phyloP scores from a whole-genome alignment of 2,797 vertebrate genomes.

The Valencia hispanica region DNA sequence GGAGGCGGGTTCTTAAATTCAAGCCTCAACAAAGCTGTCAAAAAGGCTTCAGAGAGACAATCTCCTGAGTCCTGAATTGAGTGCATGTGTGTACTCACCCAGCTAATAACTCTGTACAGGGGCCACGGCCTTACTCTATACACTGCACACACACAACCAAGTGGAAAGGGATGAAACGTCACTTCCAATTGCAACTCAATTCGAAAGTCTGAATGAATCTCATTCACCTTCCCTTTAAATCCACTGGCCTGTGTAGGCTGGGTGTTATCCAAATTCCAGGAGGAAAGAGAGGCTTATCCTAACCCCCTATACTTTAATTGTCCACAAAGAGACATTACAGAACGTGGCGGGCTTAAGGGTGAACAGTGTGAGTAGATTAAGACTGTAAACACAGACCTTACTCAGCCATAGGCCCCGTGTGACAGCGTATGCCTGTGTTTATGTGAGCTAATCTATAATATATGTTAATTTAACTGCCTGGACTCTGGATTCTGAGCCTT shows the following conservation, averaged over 20 bases:
- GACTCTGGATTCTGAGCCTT: constrained; percentile 59
- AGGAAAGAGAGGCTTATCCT: constrained; percentile 64
- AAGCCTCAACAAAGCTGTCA: constrained; percentile 70
- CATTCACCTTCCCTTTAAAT: constrained; percentile 52
- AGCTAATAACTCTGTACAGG: constrained; percentile 81
- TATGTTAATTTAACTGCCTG: constrained; percentile 53
- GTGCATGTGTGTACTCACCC: constrained; percentile 81
- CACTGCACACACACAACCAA: constrained; percentile 72
- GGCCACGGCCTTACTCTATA: constrained; percentile 70
- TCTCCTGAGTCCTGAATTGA: constrained; percentile 67
- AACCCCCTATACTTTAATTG: constrained; percentile 62
- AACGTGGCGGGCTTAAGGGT: constrained; percentile 63
- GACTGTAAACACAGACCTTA: constrained; percentile 50
- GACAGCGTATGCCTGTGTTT: constrained; percentile 64
- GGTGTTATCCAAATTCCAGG: constrained; percentile 63
- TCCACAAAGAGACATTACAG: constrained; percentile 49
- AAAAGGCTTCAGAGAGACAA: constrained; percentile 57
- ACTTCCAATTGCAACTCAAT: constrained; percentile 68
- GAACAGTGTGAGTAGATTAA: constrained; percentile 60
- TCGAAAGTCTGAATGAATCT: constrained; percentile 68
- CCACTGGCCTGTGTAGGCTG: constrained; percentile 48
- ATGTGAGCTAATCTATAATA: constrained; percentile 64
- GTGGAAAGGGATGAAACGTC: constrained; percentile 72
- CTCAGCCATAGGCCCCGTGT: constrained; percentile 49
- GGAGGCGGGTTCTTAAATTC: constrained; percentile 67